These are phyloP conservation scores for Germaria angustata DNA, from an alignment of 2,888 invertebrate species.

Conservation along the genomic window DNA sequence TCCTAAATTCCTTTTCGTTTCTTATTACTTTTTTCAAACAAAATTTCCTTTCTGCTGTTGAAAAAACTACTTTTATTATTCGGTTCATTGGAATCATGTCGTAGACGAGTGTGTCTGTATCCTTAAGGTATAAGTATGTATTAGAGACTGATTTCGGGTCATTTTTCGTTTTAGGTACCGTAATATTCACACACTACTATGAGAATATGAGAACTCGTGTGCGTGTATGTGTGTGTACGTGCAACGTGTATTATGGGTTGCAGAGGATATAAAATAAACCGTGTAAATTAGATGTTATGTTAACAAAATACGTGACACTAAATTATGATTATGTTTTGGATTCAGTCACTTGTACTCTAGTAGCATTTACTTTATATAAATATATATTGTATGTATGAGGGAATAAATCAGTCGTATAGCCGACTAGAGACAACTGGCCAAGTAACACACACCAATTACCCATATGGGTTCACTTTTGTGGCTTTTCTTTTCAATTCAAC, in stretches of 20 bases:
- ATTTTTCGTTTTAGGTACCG: too few species aligned
- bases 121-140: too few species aligned
- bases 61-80: too few species aligned
- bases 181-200: too few species aligned
- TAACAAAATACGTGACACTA: constrained; percentile 66
- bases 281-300: constrained; percentile 70
- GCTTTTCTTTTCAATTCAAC: constrained; percentile 47
- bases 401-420: background rate
- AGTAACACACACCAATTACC: constrained; percentile 52
- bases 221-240: background rate
- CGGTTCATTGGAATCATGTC: too few species aligned
- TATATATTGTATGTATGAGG: background rate
- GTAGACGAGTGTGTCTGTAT: too few species aligned
- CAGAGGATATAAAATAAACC: constrained; percentile 70
- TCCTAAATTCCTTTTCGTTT: too few species aligned
- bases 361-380: constrained; percentile 25
- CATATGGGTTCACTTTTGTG: constrained; percentile 57
- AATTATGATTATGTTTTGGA: constrained; percentile 68
- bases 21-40: too few species aligned
- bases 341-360: constrained; percentile 43
- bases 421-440: constrained; percentile 11
- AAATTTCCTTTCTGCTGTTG: too few species aligned
- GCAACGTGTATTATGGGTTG: constrained; percentile 58
- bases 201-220: background rate
- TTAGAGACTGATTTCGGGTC: too few species aligned